Conservation (phyloP, 2,888 invertebrate species). For the Leucophora obtusa region DNA sequence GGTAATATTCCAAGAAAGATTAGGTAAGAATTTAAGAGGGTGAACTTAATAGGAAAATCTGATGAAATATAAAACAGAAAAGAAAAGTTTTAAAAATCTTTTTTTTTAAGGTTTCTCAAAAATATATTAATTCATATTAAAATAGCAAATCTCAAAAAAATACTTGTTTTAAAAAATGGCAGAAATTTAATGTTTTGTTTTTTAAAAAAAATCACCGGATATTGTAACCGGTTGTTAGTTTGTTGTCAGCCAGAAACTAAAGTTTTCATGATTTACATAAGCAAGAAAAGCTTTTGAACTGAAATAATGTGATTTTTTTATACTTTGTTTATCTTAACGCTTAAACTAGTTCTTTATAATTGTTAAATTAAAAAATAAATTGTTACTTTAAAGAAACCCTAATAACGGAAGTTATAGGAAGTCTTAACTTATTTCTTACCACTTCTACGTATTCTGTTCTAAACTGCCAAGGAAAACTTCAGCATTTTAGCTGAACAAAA, state of each 20-base stretch:
- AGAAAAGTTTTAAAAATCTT: too few species aligned
- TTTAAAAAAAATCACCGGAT: not conserved
- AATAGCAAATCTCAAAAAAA: too few species aligned
- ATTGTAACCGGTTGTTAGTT: conserved; percentile 19
- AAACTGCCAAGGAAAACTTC: not conserved
- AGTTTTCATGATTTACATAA: not conserved
- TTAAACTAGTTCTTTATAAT: conserved; percentile 12
- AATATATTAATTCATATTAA: too few species aligned
- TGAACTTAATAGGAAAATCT: too few species aligned
- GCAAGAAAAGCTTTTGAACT: not conserved
- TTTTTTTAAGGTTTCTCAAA: too few species aligned
- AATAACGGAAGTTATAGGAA: conserved; percentile 15
- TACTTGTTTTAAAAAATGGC: too few species aligned
- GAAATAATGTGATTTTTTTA: conserved; percentile 4
- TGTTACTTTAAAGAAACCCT: not conserved
- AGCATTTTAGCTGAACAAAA: not conserved
- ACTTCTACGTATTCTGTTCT: not conserved
- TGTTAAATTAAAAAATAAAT: not conserved
- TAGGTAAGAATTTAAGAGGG: too few species aligned
- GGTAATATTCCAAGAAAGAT: too few species aligned
- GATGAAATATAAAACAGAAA: too few species aligned
- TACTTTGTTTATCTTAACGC: not conserved
- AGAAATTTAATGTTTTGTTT: not conserved
- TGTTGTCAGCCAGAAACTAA: not conserved
- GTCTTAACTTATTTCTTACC: not conserved